Conservation (phyloP, 2,113 vertebrate genomes). For the Nyctereutes procyonoides region DNA sequence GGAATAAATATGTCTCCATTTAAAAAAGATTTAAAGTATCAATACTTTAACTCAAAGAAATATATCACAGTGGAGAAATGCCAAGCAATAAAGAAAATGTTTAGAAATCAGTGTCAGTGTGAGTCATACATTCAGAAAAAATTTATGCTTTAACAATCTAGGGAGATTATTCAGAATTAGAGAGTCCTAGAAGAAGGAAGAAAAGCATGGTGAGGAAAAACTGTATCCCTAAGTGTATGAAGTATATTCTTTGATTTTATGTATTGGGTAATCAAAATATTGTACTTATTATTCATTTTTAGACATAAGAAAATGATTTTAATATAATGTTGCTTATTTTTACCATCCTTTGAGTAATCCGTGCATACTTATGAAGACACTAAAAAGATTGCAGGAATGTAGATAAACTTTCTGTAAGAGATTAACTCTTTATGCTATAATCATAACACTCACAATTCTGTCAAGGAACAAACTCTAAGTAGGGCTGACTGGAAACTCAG, state of each 20-base stretch:
- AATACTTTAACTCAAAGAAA: neutral
- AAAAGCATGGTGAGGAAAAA: neutral
- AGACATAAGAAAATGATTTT: neutral
- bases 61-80: neutral
- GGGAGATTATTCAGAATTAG: neutral
- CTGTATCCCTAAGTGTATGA: neutral
- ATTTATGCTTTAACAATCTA: neutral
- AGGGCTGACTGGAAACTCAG: neutral
- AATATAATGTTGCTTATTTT: neutral
- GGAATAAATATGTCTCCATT: neutral
- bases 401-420: neutral
- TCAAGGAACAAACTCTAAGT: neutral
- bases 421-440: neutral
- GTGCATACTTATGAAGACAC: neutral
- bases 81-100: neutral
- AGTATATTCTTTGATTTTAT: neutral
- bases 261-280: neutral
- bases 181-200: neutral
- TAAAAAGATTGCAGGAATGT: neutral
- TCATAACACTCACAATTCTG: too few species aligned
- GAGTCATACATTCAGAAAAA: neutral
- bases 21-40: neutral
- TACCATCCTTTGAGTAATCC: neutral
- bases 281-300: neutral
- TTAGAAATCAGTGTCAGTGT: neutral